Evolutionary conservation across 2,888 invertebrate species (phyloP).

Genomic region (Temnothorax rugatulus): DNA sequence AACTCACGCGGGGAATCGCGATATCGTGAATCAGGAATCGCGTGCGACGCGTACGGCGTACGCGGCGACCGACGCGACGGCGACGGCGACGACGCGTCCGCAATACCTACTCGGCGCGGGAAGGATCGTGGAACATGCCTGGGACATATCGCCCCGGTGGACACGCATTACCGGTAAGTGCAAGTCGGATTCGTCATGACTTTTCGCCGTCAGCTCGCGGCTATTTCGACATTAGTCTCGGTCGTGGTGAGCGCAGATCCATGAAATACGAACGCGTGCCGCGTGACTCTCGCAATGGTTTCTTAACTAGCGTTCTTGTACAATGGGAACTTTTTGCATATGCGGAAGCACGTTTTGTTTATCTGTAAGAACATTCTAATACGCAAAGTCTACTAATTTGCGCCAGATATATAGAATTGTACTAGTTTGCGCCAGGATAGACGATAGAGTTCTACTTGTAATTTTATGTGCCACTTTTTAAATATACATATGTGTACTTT

Average conservation of each 20-base stretch:
- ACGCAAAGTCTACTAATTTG: not conserved
- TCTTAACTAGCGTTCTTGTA: slow-evolving; percentile 18
- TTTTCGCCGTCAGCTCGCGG: not conserved
- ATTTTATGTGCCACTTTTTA: not conserved
- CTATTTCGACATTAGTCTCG: slow-evolving; percentile 25
- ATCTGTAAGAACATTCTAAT: not conserved
- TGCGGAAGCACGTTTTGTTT: slow-evolving; percentile 2
- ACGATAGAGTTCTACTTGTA: not conserved
- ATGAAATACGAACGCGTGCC: slow-evolving; percentile 20
- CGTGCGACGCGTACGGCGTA: slow-evolving; percentile 54
- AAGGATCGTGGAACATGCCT: not conserved
- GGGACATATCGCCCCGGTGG: slow-evolving; percentile 47
- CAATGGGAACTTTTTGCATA: not conserved
- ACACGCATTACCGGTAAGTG: slow-evolving; percentile 57
- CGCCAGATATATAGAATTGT: not conserved
- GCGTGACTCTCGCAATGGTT: slow-evolving; percentile 1
- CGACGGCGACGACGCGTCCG: slow-evolving; percentile 40
- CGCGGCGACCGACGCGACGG: slow-evolving; percentile 55
- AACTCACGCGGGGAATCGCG: slow-evolving; percentile 55
- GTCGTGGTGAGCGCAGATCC: not conserved
- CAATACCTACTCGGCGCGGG: slow-evolving; percentile 42
- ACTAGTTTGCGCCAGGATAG: not conserved
- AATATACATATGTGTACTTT: not conserved
- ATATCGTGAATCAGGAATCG: slow-evolving; percentile 51
- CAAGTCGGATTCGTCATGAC: slow-evolving; percentile 18